A percentile compares a stretch with the other conserved stretches of the same genome.
Conservation (phyloP, 1,140 invertebrate genomes). For the Caenorhabditis briggsae region DNA sequence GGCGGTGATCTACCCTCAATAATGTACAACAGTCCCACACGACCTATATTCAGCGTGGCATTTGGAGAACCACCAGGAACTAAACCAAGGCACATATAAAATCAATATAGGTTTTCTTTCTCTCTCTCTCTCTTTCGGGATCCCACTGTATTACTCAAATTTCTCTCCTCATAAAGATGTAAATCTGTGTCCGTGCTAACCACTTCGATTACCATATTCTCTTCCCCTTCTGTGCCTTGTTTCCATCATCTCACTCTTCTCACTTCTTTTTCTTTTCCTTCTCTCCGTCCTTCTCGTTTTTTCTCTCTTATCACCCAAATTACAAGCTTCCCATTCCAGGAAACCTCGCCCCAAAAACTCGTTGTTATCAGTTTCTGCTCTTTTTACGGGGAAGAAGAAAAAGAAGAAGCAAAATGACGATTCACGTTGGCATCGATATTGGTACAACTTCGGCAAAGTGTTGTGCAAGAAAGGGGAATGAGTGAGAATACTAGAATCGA, state of each 20-base stretch:
- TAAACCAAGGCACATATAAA: too few relatives aligned
- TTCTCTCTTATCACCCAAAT: slow-evolving; percentile 31
- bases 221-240: neutral
- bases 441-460: slow-evolving; percentile 60
- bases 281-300: neutral
- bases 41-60: too few relatives aligned
- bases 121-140: neutral
- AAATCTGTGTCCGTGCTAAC: neutral
- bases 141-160: neutral
- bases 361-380: neutral
- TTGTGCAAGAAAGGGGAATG: slow-evolving; percentile 40
- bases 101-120: neutral
- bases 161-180: neutral
- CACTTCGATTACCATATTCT: neutral
- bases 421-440: slow-evolving; percentile 62
- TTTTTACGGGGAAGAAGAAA: neutral
- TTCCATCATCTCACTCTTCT: neutral
- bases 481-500: slow-evolving; percentile 11
- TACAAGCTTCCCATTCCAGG: slow-evolving; percentile 43
- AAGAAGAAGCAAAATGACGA: neutral
- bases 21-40: too few relatives aligned
- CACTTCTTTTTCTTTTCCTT: neutral
- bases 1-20: too few relatives aligned
- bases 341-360: slow-evolving; percentile 9
- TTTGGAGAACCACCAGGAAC: too few relatives aligned